Conservation (phyloP, 1,140 invertebrate species). For the Formica selysi region DNA sequence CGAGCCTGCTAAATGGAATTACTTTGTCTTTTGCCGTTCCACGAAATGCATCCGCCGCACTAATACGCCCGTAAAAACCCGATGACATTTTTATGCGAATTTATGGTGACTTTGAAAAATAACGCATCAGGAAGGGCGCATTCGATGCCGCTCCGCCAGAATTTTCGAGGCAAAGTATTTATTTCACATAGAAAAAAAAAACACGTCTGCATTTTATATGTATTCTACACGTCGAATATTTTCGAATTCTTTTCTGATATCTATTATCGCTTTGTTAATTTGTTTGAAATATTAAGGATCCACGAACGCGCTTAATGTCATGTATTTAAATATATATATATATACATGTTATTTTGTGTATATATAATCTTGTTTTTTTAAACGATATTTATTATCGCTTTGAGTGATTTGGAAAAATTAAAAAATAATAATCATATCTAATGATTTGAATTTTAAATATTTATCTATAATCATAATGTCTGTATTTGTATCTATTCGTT, state of each 20-base stretch:
- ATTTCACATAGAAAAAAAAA: not conserved
- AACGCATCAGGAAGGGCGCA: not conserved
- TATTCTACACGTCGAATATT: not conserved
- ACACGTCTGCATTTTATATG: not conserved
- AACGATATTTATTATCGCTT: not conserved
- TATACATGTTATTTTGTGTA: not conserved
- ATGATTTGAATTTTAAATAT: not conserved
- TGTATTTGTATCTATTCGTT: not conserved
- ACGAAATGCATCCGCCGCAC: constrained; percentile 42
- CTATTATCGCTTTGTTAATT: not conserved
- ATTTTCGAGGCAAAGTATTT: not conserved
- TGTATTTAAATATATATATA: not conserved
- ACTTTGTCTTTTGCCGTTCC: constrained; percentile 59
- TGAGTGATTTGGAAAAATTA: not conserved
- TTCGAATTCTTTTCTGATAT: not conserved
- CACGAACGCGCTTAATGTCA: not conserved
- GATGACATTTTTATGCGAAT: constrained; percentile 45
- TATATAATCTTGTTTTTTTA: constrained; percentile 1
- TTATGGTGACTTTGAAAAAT: not conserved
- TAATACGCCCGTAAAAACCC: constrained; percentile 27
- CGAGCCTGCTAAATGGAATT: constrained; percentile 61
- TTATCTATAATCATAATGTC: not conserved
- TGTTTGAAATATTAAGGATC: not conserved
- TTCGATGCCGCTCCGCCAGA: not conserved
- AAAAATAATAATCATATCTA: not conserved